These are phyloP conservation scores for Zosterops hypoxanthus DNA, from an alignment of 2,113 vertebrate species.

Conservation along the genomic window DNA sequence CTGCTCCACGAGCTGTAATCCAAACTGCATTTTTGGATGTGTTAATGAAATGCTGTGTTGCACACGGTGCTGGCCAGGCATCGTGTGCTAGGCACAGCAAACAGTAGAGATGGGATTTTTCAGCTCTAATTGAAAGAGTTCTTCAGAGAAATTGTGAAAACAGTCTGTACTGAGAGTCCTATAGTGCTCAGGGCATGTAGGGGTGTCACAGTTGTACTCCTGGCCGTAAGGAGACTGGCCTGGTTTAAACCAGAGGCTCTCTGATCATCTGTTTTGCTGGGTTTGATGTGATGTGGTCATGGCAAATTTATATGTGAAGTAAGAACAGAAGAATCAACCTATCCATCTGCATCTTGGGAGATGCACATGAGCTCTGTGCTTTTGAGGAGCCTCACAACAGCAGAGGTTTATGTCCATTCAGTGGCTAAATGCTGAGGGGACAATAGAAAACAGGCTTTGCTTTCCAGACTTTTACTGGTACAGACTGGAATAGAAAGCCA, in stretches of 20 bases:
- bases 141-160: not conserved
- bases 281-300: not conserved
- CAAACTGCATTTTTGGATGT: not conserved
- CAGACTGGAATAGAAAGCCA: not conserved
- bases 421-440: not conserved
- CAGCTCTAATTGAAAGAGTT: not conserved
- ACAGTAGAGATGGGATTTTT: not conserved
- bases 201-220: not conserved
- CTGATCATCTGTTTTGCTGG: not conserved
- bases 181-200: not conserved
- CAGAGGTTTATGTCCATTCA: rapidly evolving
- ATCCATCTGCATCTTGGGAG: not conserved
- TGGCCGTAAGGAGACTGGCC: not conserved
- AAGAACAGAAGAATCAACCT: not conserved
- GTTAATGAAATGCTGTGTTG: not conserved
- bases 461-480: not conserved
- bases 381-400: not conserved
- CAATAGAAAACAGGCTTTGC: not conserved
- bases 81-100: not conserved
- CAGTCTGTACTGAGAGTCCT: not conserved
- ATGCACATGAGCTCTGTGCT: not conserved
- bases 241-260: not conserved
- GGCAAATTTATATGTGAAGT: not conserved
- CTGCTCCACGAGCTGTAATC: not conserved
- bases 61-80: not conserved